Conservation (phyloP, 2,888 invertebrate genomes). For the Agonopterix subpropinquella region DNA sequence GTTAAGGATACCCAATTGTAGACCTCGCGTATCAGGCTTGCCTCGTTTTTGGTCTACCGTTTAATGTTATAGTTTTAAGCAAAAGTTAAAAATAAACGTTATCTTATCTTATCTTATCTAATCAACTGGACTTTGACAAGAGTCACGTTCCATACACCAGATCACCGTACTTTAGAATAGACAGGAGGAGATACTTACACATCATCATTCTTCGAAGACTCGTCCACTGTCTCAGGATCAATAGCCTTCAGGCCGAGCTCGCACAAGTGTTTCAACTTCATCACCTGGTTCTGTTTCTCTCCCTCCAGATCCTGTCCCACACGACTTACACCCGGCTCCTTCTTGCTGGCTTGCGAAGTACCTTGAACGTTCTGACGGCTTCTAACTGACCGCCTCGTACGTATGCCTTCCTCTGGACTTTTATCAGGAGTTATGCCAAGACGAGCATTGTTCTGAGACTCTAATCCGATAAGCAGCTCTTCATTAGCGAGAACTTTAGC, state of each 20-base stretch:
- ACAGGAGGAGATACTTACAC: too few species aligned
- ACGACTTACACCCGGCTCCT: slow-evolving; percentile 12
- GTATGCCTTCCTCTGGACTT: slow-evolving; percentile 50
- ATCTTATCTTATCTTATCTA: too few species aligned
- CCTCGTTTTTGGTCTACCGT: too few species aligned
- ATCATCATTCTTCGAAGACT: background rate
- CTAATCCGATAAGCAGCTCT: slow-evolving; percentile 74
- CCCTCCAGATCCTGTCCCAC: slow-evolving; percentile 20
- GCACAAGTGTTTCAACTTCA: slow-evolving; percentile 74
- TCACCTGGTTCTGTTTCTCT: slow-evolving; percentile 63
- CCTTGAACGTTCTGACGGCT: slow-evolving; percentile 19
- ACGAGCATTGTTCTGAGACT: slow-evolving; percentile 73
- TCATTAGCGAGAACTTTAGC: slow-evolving; percentile 80
- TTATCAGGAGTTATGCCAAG: slow-evolving; percentile 57
- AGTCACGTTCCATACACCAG: too few species aligned
- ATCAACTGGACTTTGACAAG: too few species aligned
- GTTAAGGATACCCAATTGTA: too few species aligned
- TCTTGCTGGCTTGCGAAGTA: background rate
- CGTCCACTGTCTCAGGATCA: slow-evolving; percentile 28
- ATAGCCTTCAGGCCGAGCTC: slow-evolving; percentile 69
- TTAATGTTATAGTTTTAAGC: too few species aligned
- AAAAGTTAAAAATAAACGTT: too few species aligned
- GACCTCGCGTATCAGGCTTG: too few species aligned
- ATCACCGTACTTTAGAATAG: too few species aligned
- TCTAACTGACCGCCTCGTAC: slow-evolving; percentile 41